These are phyloP conservation scores for Papilio protenor DNA, from an alignment of 2,888 invertebrate species.

Conservation along the genomic window DNA sequence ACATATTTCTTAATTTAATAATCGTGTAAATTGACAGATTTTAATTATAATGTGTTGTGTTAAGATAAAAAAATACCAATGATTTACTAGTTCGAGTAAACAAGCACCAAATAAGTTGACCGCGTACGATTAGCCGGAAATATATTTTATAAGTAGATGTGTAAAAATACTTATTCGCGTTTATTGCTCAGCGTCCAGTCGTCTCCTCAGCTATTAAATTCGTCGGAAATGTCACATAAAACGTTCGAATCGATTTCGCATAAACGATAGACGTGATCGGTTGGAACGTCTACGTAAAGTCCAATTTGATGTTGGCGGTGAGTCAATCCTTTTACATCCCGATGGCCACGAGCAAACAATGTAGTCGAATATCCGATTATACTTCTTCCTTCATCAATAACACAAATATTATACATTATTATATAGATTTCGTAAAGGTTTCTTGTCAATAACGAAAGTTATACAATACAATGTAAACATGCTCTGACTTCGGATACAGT, in stretches of 20 bases:
- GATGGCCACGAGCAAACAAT: constrained; percentile 35
- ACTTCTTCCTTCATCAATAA: constrained; percentile 32
- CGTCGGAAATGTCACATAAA: constrained; percentile 81
- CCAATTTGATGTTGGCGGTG: constrained; percentile 68
- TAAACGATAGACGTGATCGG: constrained; percentile 81
- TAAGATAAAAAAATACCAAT: constrained; percentile 12
- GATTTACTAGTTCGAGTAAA: constrained; percentile 2
- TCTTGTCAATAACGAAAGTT: constrained; percentile 20
- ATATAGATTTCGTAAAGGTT: background rate
- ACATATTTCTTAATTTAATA: no score
- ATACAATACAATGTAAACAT: constrained; percentile 25
- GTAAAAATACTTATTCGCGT: constrained; percentile 79
- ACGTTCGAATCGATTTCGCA: constrained; percentile 81
- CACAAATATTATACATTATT: constrained; percentile 17
- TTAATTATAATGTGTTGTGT: no score
- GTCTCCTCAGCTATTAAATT: constrained; percentile 80
- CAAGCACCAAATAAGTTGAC: background rate
- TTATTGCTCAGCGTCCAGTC: constrained; percentile 80
- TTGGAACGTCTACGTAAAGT: constrained; percentile 61
- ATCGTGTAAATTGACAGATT: no score
- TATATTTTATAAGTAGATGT: constrained; percentile 78
- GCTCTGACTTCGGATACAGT: constrained; percentile 10
- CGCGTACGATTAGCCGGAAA: constrained; percentile 53
- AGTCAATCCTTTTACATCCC: constrained; percentile 55
- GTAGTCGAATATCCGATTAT: constrained; percentile 26